Evolutionary conservation across 2,888 invertebrate species (phyloP).

Genomic region (Desoria tigrina): DNA sequence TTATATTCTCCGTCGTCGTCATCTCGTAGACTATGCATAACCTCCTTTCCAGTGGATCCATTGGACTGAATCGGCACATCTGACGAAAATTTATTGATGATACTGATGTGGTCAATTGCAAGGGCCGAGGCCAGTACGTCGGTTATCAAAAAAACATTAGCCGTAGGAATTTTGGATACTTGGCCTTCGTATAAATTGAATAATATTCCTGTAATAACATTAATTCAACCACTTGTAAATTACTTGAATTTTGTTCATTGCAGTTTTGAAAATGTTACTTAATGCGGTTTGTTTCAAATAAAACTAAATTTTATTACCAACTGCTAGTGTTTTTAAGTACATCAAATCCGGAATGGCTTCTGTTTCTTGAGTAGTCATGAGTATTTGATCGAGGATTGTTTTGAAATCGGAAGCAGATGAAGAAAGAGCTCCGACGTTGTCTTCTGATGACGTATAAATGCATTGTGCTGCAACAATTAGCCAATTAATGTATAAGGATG

Average conservation of each 20-base stretch:
- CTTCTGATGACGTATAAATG: slow-evolving; percentile 70
- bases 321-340: slow-evolving; percentile 63
- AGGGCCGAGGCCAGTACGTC: slow-evolving; percentile 62
- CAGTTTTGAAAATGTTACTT: too few species aligned
- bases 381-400: slow-evolving; percentile 31
- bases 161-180: slow-evolving; percentile 41
- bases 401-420: slow-evolving; percentile 62
- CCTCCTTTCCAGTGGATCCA: slow-evolving; percentile 27
- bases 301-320: slow-evolving; percentile 62
- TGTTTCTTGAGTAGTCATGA: slow-evolving; percentile 19
- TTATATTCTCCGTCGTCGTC: slow-evolving; percentile 42
- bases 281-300: too few species aligned
- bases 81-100: slow-evolving; percentile 40
- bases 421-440: slow-evolving; percentile 65
- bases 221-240: not conserved
- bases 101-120: slow-evolving; percentile 60
- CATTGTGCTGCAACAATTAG: too few species aligned
- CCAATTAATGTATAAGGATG: too few species aligned
- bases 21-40: slow-evolving; percentile 57
- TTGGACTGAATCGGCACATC: slow-evolving; percentile 31
- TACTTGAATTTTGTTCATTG: too few species aligned
- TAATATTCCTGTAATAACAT: slow-evolving; percentile 55
- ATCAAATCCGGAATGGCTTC: slow-evolving; percentile 21
- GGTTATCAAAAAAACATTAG: slow-evolving; percentile 58
- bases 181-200: slow-evolving; percentile 54